Conservation (phyloP, 2,113 vertebrate species). For the Menidia beryllina region DNA sequence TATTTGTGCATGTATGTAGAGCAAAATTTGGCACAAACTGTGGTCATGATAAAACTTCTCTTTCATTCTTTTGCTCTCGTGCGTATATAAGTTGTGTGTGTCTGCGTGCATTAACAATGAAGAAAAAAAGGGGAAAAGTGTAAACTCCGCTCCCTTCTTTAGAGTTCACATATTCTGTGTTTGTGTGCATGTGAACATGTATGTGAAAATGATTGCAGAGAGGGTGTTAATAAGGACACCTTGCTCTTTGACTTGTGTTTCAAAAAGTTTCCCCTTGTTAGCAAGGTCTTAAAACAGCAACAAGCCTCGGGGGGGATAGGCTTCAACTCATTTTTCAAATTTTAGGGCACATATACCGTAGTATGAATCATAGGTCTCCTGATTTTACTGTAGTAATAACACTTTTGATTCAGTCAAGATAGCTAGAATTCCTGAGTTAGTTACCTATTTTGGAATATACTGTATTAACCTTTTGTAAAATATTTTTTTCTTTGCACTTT, state of each 20-base stretch:
- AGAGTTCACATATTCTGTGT: background rate
- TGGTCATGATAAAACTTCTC: background rate
- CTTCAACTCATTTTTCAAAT: slow-evolving; percentile 21
- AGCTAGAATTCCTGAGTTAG: no score
- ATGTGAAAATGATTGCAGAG: slow-evolving; percentile 9
- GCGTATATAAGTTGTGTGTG: background rate
- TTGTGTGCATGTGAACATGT: slow-evolving; percentile 5
- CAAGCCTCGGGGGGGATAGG: slow-evolving; percentile 20
- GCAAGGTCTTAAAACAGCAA: background rate
- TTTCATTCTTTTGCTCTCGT: background rate
- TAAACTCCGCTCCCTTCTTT: background rate
- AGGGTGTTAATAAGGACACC: slow-evolving; percentile 41
- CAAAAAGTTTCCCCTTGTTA: slow-evolving; percentile 24
- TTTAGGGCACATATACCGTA: background rate
- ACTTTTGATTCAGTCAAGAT: accelerated
- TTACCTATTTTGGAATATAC: no score
- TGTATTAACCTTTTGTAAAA: no score
- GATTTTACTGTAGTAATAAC: background rate
- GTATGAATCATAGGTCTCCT: background rate
- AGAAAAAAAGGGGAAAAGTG: background rate
- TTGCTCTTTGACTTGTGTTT: slow-evolving; percentile 19
- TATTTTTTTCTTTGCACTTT: no score
- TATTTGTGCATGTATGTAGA: slow-evolving; percentile 4
- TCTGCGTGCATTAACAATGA: background rate
- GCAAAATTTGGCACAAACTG: background rate